Percentiles rank a stretch among this genome's conserved stretches.
phyloP scores from a whole-genome alignment of 1,140 invertebrate genomes.

The Sesamia nonagrioides region DNA sequence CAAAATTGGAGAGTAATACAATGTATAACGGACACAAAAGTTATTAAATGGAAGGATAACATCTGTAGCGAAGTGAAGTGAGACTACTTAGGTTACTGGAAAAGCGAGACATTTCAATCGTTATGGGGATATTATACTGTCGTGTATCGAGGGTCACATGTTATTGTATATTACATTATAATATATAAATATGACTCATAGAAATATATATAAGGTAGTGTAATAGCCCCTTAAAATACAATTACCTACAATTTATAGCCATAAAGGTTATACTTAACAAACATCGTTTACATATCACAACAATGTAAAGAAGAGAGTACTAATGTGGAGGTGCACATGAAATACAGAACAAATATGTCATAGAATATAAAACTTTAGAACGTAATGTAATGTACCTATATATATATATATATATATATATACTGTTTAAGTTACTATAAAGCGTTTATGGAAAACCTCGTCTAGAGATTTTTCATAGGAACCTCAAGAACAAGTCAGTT shows the following conservation, averaged over 20 bases:
- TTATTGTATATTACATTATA: no score
- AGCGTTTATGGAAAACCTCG: background rate
- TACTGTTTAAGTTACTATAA: background rate
- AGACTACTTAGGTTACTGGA: background rate
- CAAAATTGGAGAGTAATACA: background rate
- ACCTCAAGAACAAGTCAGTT: no score
- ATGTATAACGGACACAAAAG: no score
- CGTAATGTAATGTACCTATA: background rate
- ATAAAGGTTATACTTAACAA: background rate
- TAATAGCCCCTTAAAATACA: no score
- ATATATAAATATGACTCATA: no score
- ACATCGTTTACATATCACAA: background rate
- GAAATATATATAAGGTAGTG: no score
- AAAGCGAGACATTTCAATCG: background rate
- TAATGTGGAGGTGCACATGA: background rate
- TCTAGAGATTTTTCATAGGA: background rate
- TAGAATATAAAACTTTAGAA: background rate
- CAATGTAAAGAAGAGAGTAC: background rate
- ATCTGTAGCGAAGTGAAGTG: background rate
- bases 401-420: background rate
- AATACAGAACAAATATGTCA: no score
- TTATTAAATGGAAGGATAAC: background rate
- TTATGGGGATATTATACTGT: no score
- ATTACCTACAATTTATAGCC: background rate
- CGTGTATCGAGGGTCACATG: no score